Evolutionary conservation across 2,888 invertebrate genomes (phyloP), one percentile per base, ranked within the genome.

Genomic region (Rutpela maculata): DNA sequence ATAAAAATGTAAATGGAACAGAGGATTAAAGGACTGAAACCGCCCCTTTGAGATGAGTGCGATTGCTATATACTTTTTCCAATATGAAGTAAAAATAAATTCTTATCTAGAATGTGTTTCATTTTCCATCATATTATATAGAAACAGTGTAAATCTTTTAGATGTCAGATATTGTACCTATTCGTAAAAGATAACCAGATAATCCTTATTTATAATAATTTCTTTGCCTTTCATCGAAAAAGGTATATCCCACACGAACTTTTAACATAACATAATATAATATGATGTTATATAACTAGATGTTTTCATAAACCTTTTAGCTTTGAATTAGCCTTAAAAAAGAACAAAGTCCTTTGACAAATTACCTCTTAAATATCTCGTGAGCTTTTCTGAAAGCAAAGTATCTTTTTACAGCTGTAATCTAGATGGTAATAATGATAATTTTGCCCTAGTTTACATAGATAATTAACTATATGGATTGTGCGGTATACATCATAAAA

Each of bases 351-450:
- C 62, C 62, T 31, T 62, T 62, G 62, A 62, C 62, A 62, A 62
- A 62, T 62, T 62, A 62, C 12, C 62, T 62, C 17, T 62, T 62
- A 62, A 62, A 62, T 31, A 31, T 17, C 22, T 22, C 35, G 62
- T 17, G 31, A 62, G 62, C 31, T 31, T 62, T 62, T 62, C 62
- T 62, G 62, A 62, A 35, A 26, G 62, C 62, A 62, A 35, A 62
- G 62, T 60, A 62, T 62, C 62, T 62, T 62, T 62, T 62, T 62
- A 26, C 31, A 17, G 31, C n/a, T 31, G 17, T 62, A 62, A 62
- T 62, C 62, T 62, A 26, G 62, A 62, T 35, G 35, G 62, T 31
- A 62, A 62, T 62, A 62, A 62, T 31, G 60, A 62, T 62, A 62
- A 62, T 17, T 35, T 62, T 62, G 31, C 62, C 62, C 62, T 62